Conservation (phyloP, 2,113 vertebrate species). For the Steatornis caripensis region DNA sequence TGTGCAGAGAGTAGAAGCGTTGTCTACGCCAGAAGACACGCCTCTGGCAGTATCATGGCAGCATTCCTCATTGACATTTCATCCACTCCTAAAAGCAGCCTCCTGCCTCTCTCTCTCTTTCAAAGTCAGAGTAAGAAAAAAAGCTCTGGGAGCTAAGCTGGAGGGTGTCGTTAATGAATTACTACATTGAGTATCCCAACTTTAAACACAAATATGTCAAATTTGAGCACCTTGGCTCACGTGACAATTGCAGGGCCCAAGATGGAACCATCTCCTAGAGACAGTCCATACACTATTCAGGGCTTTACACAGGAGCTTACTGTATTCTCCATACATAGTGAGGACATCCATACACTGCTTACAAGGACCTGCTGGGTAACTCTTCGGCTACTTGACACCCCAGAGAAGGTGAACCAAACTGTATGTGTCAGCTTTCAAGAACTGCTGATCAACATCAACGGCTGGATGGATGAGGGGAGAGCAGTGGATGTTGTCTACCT, state of each 20-base stretch:
- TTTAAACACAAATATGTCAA: background rate
- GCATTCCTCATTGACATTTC: background rate
- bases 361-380: background rate
- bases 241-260: background rate
- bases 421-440: background rate
- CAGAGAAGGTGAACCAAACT: background rate
- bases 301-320: background rate
- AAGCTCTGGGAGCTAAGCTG: background rate
- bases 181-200: background rate
- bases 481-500: too few species aligned
- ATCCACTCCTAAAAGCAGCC: background rate
- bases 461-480: too few species aligned
- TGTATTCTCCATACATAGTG: rapidly evolving
- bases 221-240: background rate
- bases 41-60: background rate
- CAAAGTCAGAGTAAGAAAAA: background rate
- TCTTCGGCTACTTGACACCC: background rate
- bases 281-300: background rate
- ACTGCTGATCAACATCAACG: background rate
- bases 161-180: background rate
- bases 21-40: background rate
- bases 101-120: background rate
- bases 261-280: background rate
- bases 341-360: background rate
- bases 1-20: background rate